Conservation (phyloP, 2,113 vertebrate species). For the Rhineura floridana region DNA sequence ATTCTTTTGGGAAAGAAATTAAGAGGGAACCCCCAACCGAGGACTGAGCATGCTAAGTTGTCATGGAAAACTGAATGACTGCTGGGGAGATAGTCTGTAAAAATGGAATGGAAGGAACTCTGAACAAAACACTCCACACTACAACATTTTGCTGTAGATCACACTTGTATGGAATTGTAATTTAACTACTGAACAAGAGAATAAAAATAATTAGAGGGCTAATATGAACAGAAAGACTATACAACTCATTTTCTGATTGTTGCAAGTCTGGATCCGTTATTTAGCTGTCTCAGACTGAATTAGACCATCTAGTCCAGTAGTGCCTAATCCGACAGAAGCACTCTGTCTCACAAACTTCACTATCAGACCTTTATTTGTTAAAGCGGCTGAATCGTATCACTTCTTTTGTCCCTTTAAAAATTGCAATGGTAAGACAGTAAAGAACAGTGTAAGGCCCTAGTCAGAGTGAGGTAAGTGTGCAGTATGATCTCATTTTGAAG, state of each 20-base stretch:
- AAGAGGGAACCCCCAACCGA: not conserved
- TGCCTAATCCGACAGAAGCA: not conserved
- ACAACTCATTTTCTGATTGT: not conserved
- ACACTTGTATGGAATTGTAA: not conserved
- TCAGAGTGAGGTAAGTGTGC: slow-evolving; percentile 8
- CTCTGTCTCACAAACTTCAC: not conserved
- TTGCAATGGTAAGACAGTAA: not conserved
- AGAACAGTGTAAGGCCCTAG: not conserved
- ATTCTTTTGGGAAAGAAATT: too few relatives aligned
- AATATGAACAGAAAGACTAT: not conserved
- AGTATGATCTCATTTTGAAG: slow-evolving; percentile 5
- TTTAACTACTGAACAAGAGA: not conserved
- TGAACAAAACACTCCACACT: too few relatives aligned
- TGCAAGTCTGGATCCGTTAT: not conserved
- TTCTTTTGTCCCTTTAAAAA: slow-evolving; percentile 21
- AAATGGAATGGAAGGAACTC: too few relatives aligned
- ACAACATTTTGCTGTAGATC: not conserved
- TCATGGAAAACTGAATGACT: too few relatives aligned
- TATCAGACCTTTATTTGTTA: slow-evolving; percentile 3
- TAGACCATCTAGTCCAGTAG: not conserved
- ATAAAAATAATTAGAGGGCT: not conserved
- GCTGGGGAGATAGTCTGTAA: too few relatives aligned
- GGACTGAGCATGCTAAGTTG: too few relatives aligned
- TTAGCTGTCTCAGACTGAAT: not conserved
- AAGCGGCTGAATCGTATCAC: not conserved